Percentiles rank a stretch among this genome's conserved stretches.
These are phyloP conservation scores for Apodemia duryi DNA, from an alignment of 2,888 invertebrate species.

Conservation along the genomic window DNA sequence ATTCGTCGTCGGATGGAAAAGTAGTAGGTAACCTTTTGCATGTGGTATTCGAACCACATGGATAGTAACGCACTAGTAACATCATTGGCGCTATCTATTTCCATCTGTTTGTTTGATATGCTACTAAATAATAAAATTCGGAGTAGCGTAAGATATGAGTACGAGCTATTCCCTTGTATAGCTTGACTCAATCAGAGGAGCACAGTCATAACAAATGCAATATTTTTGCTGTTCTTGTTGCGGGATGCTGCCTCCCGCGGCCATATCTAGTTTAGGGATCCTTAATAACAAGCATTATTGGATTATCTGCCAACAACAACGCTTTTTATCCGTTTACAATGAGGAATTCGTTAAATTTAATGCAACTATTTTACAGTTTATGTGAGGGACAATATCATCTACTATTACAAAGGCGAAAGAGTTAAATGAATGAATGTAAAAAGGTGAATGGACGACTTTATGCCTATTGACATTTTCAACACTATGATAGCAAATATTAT, in stretches of 20 bases:
- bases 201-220: conserved; percentile 33
- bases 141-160: too few relatives aligned
- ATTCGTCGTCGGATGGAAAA: too few relatives aligned
- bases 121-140: too few relatives aligned
- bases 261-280: conserved; percentile 50
- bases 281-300: conserved; percentile 27
- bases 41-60: too few relatives aligned
- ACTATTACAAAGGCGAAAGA: background rate
- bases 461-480: too few relatives aligned
- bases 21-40: too few relatives aligned
- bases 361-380: background rate
- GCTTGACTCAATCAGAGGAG: conserved; percentile 25
- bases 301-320: conserved; percentile 15
- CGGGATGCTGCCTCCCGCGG: conserved; percentile 36
- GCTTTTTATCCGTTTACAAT: conserved; percentile 3
- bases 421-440: too few relatives aligned
- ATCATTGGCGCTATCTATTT: too few relatives aligned
- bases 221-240: conserved; percentile 52
- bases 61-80: too few relatives aligned
- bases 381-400: background rate
- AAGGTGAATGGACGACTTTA: too few relatives aligned
- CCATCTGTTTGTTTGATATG: too few relatives aligned
- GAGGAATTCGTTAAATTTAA: conserved; percentile 3
- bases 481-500: too few relatives aligned
- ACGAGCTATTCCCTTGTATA: background rate